Evolutionary conservation across 1,140 invertebrate species (phyloP), one percentile per base, ranked within the genome.

Genomic region (Tetramorium parvispinum): DNA sequence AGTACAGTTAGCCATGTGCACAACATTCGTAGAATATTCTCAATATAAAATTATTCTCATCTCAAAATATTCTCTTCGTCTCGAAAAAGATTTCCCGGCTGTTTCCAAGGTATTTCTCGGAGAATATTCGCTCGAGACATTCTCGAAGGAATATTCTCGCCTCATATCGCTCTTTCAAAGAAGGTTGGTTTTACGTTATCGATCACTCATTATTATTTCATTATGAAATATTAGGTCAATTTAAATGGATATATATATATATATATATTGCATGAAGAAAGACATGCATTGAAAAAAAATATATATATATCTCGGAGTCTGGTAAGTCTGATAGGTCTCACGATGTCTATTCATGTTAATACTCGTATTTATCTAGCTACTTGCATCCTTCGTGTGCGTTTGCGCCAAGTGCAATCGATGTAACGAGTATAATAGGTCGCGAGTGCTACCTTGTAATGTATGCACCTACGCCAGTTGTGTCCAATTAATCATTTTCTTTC

Each of bases 401-500:
- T 83, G 66, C 79, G 53, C 68, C 2, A 83, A 11, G 65, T 70
- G 53, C 79, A 73, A 83, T 83, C 79, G 68, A 83, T 83, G 79
- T 83, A 83, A 83, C 53, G 53, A 53, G 37, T 46, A 82, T 82
- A 82, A 82, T n/a, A 13, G 61, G n/a, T 81, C 24, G 53, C 53
- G 40, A 46, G 21, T 59, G 66, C 53, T 57, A 1, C 4, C 11
- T 65, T 37, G n/a, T 57, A 73, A 83, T 73, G 53, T 73, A 83
- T 83, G 57, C 68, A 59, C 68, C 37, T 73, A 73, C 40, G 68
- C 40, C 24, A 49, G 53, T 83, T 59, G 8, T 59, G 53, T 37
- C 40, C 79, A 59, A 83, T 83, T 83, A 83, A 83, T 83, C 79
- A 83, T 83, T 70, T 83, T 83, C 53, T 75, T 81, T 82, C n/a